Conservation (phyloP, 2,113 vertebrate species). For the Coracopsis vasa region DNA sequence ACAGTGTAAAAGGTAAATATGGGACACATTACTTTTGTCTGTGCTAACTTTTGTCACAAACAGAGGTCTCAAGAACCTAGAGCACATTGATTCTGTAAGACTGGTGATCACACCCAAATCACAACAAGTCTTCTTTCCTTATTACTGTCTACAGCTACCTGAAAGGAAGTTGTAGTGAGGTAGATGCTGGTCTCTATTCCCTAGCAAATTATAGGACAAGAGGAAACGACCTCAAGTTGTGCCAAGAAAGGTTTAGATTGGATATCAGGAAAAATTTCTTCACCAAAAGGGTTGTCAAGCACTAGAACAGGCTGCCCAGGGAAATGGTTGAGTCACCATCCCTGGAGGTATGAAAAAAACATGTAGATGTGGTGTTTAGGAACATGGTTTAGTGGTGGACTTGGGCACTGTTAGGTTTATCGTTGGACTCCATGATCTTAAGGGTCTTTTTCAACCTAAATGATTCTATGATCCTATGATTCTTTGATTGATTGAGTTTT, state of each 20-base stretch:
- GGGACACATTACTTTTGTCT: not conserved
- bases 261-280: not conserved
- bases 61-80: not conserved
- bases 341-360: not conserved
- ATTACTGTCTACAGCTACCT: not conserved
- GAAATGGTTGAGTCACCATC: not conserved
- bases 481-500: not conserved
- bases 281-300: not conserved
- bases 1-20: not conserved
- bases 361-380: not conserved
- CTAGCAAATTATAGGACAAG: not conserved
- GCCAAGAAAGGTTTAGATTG: not conserved
- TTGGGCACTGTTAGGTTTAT: not conserved
- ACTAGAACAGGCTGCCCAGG: not conserved
- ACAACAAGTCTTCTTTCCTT: not conserved
- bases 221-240: not conserved
- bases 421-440: not conserved
- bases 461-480: not conserved
- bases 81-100: not conserved
- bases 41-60: not conserved
- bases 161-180: not conserved
- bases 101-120: not conserved
- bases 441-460: not conserved
- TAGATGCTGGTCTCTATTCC: not conserved
- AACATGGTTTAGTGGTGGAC: not conserved